Percentiles rank a stretch among this genome's conserved stretches.
These are phyloP conservation scores for Euphydryas editha DNA, from an alignment of 2,888 invertebrate species.

Conservation along the genomic window DNA sequence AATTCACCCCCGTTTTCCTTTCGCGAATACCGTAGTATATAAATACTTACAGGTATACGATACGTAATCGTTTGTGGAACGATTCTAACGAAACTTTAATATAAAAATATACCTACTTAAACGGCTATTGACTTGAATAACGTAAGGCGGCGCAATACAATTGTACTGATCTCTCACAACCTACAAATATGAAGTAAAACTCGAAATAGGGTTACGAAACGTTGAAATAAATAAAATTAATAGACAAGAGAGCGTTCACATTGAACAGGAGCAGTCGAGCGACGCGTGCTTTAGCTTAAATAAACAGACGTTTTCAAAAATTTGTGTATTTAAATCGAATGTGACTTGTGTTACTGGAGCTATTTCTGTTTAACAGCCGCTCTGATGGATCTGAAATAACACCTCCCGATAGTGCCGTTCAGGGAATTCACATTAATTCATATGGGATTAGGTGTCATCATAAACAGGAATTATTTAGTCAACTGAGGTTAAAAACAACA, in stretches of 20 bases:
- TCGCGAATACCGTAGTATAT: constrained; percentile 37
- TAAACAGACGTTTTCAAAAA: constrained; percentile 82
- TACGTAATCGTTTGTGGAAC: constrained; percentile 18
- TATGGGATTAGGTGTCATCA: constrained; percentile 83
- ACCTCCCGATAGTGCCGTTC: constrained; percentile 69
- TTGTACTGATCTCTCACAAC: neutral
- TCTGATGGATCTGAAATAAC: constrained; percentile 78
- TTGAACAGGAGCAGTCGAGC: constrained; percentile 42
- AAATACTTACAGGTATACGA: neutral
- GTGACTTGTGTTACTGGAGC: constrained; percentile 79
- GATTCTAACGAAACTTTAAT: neutral
- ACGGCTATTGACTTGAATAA: neutral
- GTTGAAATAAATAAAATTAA: constrained; percentile 44
- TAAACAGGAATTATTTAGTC: constrained; percentile 83
- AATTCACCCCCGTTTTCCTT: constrained; percentile 62
- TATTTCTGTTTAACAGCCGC: constrained; percentile 79
- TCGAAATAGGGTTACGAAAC: neutral
- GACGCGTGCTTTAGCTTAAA: constrained; percentile 77
- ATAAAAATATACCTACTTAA: neutral
- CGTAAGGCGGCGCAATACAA: neutral
- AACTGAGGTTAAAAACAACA: constrained; percentile 81
- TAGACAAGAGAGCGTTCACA: constrained; percentile 41
- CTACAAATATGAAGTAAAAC: neutral
- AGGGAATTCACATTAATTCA: constrained; percentile 79
- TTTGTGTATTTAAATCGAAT: constrained; percentile 82